Evolutionary conservation across 2,797 vertebrate species (phyloP).

Genomic region (Gallinago solitaria): DNA sequence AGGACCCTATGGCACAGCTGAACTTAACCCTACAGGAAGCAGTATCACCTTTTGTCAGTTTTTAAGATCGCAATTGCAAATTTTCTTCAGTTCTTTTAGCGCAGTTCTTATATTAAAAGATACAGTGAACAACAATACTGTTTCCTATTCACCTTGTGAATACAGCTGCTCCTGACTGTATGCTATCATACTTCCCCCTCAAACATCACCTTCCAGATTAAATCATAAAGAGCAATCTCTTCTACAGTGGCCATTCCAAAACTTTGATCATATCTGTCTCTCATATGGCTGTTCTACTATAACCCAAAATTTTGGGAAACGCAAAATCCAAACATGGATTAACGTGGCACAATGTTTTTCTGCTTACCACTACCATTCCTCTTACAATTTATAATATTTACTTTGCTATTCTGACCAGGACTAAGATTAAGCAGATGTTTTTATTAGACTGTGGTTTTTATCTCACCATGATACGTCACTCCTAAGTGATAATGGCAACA

Average conservation of each 20-base stretch:
- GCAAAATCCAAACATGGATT: background rate
- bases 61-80: background rate
- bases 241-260: background rate
- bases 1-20: background rate
- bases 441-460: background rate
- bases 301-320: background rate
- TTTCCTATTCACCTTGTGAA: background rate
- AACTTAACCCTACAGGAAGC: background rate
- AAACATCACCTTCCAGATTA: background rate
- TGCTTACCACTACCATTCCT: background rate
- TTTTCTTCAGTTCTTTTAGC: background rate
- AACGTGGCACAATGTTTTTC: rapidly evolving
- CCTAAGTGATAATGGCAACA: background rate
- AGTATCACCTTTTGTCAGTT: background rate
- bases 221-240: background rate
- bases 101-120: background rate
- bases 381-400: background rate
- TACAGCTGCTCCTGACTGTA: background rate
- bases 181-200: background rate
- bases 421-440: background rate
- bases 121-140: background rate
- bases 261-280: background rate
- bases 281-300: background rate
- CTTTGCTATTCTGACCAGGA: background rate
- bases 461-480: background rate